Base-by-base conservation (phyloP, 2,113 vertebrate genomes). In the Corythoichthys intestinalis region DNA sequence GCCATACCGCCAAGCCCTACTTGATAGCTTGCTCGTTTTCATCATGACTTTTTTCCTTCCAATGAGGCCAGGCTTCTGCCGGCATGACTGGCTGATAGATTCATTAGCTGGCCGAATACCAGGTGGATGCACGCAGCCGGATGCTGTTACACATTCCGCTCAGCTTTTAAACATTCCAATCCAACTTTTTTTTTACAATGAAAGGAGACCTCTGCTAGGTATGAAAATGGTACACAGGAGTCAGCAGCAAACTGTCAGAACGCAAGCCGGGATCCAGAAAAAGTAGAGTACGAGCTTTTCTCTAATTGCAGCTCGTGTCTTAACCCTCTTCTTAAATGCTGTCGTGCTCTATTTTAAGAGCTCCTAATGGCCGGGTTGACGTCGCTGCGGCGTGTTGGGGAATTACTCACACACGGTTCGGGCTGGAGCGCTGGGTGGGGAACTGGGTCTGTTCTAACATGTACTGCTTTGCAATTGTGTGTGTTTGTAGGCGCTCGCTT, bases 361-460 rank as follows among this genome's bases (percentile, higher is more conserved):
- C 56, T 56, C 0, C 65, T 87, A 87, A 88, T 87, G 72, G 85
- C 64, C 4, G 65, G 86, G 73, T 82, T 76, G 77, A 71, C 35
- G 59, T 74, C 39, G 52, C 66, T 28, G 80, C 20, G 73, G 85
- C 65, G 76, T 64, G 81, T 80, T 88, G 74, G 76, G 73, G 76
- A 11, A 76, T 85, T 86, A 74, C 78, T 88, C 84, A 79, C 74
- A 79, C 77, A 66, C 69, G 54, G 74, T 79, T 82, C 81, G 69
- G 77, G 71, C 50, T 34, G 66, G 66, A 81, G 79, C 72, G 74
- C 68, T 76, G 75, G 78, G 86, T 14, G 75, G 80, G 73, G 79
- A 86, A 68, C 82, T 73, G 78, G 81, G 80, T 79, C 78, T 89
- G 89, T 89, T 74, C 74, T 66, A 82, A 90, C 88, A 86, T 79